phyloP scores from a whole-genome alignment of 1,140 invertebrate genomes.

The Lethrus apterus region DNA sequence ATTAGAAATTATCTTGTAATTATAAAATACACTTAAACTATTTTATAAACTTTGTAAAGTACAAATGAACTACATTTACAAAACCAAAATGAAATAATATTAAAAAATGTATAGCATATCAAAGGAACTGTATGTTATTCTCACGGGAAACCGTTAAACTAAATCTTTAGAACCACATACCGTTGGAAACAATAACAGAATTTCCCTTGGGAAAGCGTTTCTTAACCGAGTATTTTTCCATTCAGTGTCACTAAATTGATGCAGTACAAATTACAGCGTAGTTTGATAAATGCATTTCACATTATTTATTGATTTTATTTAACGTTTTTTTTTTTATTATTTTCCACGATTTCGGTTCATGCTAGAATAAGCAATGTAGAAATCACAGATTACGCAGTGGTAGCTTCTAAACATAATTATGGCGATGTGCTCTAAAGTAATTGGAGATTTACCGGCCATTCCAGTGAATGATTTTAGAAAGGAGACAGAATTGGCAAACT shows the following conservation, averaged over 20 bases:
- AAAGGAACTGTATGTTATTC: no score
- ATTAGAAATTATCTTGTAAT: no score
- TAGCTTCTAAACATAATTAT: background rate
- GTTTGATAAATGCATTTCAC: background rate
- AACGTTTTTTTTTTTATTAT: background rate
- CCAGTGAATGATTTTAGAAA: constrained; percentile 4
- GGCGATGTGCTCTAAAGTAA: background rate
- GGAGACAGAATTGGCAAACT: constrained; percentile 19
- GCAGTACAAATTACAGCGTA: constrained; percentile 9
- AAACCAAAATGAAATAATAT: no score
- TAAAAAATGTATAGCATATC: no score
- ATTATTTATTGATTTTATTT: constrained; percentile 5
- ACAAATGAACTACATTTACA: no score
- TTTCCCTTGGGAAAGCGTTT: constrained; percentile 19
- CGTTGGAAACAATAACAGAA: constrained; percentile 12
- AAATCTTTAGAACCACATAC: no score
- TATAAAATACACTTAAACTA: no score
- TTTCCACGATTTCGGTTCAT: background rate
- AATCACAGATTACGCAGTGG: background rate
- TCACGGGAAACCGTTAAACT: no score
- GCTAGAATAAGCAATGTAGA: background rate
- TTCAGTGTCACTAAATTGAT: constrained; percentile 14
- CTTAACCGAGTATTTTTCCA: constrained; percentile 16
- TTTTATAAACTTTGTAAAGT: no score
- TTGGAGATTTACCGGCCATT: background rate